Evolutionary conservation across 2,797 vertebrate species (phyloP).

Genomic region (Brachymystax lenok): DNA sequence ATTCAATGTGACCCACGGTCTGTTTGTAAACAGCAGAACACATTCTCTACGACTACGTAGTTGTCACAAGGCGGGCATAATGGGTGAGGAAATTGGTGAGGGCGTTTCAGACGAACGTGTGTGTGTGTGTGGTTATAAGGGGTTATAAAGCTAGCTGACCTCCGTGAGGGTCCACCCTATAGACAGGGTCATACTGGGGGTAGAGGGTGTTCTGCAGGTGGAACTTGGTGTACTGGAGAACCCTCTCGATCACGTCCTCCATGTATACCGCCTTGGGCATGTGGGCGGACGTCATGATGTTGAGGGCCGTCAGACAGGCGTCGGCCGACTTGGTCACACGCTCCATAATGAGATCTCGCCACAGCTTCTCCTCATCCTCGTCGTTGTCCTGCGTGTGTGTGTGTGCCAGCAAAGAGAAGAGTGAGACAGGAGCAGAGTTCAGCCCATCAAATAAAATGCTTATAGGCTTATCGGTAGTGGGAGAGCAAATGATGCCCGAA

Average conservation of each 20-base stretch:
- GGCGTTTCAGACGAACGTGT: no score
- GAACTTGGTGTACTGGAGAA: constrained; percentile 95
- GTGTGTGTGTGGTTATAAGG: not conserved
- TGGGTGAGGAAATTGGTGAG: no score
- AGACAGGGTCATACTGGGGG: constrained; percentile 97
- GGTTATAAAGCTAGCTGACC: constrained; percentile 65
- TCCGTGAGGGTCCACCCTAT: constrained; percentile 93
- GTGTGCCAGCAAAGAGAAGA: not conserved
- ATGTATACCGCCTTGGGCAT: constrained; percentile 98
- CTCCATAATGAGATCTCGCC: constrained; percentile 97
- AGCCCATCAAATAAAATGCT: not conserved
- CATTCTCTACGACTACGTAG: not conserved
- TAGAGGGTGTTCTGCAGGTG: constrained; percentile 97
- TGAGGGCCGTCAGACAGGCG: constrained; percentile 92
- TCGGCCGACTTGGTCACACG: constrained; percentile 96
- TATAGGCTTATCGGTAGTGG: not conserved
- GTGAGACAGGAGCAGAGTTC: not conserved
- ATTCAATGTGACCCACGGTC: not conserved
- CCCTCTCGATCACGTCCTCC: constrained; percentile 96
- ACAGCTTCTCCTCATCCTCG: constrained; percentile 93
- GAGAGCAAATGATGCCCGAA: not conserved
- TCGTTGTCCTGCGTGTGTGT: constrained; percentile 82
- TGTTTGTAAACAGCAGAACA: not conserved
- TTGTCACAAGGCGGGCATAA: not conserved
- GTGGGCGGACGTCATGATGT: constrained; percentile 94